Evolutionary conservation across 2,888 invertebrate genomes (phyloP).

Genomic region (Tachina fera): DNA sequence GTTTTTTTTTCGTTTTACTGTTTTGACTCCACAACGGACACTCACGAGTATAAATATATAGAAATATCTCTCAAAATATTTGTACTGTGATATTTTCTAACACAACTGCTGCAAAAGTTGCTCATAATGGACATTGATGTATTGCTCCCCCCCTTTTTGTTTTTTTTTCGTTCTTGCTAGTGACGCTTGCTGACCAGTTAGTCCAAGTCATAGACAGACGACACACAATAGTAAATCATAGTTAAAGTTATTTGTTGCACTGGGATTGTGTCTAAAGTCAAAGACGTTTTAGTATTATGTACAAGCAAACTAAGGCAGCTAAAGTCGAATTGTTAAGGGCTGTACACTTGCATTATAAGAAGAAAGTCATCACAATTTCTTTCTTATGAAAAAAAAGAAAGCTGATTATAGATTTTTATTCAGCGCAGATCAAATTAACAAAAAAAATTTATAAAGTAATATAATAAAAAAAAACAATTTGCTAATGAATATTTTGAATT

Average conservation of each 20-base stretch:
- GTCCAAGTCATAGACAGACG: constrained; percentile 46
- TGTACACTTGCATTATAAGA: not conserved
- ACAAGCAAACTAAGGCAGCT: not conserved
- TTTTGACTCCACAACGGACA: not conserved
- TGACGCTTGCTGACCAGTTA: constrained; percentile 27
- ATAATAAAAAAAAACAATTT: too few species aligned
- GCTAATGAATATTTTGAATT: too few species aligned
- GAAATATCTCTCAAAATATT: constrained; percentile 41
- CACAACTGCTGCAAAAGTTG: constrained; percentile 8
- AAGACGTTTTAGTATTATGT: constrained; percentile 23
- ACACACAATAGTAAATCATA: constrained; percentile 51
- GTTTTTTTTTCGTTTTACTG: constrained; percentile 24
- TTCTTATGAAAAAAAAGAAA: not conserved
- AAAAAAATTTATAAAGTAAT: too few species aligned
- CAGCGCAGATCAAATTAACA: too few species aligned
- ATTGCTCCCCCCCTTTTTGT: constrained; percentile 33
- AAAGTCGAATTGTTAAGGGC: not conserved
- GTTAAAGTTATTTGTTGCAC: constrained; percentile 43
- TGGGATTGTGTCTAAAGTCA: constrained; percentile 38
- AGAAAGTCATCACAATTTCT: too few species aligned
- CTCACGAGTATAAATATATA: constrained; percentile 13
- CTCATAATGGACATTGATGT: constrained; percentile 66
- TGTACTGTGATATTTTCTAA: constrained; percentile 18
- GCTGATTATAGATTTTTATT: too few species aligned
- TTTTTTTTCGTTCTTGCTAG: not conserved